These are phyloP conservation scores for Valencia hispanica DNA, from an alignment of 2,797 vertebrate genomes.

Conservation along the genomic window DNA sequence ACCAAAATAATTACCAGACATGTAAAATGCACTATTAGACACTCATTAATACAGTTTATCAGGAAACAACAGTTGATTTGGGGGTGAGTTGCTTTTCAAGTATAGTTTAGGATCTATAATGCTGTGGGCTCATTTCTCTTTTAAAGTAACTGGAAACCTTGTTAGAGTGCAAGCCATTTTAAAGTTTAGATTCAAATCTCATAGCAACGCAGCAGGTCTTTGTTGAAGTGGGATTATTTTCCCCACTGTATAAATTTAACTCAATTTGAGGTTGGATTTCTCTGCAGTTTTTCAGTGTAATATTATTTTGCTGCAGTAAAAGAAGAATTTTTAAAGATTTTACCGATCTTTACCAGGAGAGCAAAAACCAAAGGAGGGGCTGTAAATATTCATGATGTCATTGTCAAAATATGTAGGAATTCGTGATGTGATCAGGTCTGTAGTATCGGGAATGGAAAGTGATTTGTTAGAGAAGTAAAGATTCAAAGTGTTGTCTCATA, in stretches of 20 bases:
- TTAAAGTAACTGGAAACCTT: too few relatives aligned
- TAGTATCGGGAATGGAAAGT: conserved; percentile 7
- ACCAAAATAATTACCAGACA: too few relatives aligned
- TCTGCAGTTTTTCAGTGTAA: not conserved
- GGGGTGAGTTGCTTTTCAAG: too few relatives aligned
- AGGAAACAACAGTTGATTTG: too few relatives aligned
- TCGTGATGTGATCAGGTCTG: not conserved
- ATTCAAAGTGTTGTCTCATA: conserved; percentile 31
- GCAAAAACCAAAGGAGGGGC: not conserved
- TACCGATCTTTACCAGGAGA: not conserved
- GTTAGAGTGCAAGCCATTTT: not conserved
- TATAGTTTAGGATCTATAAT: not conserved
- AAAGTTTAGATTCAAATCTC: too few relatives aligned
- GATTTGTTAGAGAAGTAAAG: conserved; percentile 34
- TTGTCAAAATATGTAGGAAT: conserved; percentile 10
- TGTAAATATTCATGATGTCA: conserved; percentile 3
- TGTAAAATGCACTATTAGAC: too few relatives aligned
- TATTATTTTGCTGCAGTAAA: conserved; percentile 1
- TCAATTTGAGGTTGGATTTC: not conserved
- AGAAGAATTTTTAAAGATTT: not conserved
- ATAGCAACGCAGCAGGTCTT: too few relatives aligned
- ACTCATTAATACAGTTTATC: too few relatives aligned
- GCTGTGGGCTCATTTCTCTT: not conserved
- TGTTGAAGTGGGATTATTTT: too few relatives aligned
- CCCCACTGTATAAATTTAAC: too few relatives aligned